These are phyloP conservation scores for Drosophila triauraria DNA, from an alignment of 1,140 invertebrate species.

Conservation along the genomic window DNA sequence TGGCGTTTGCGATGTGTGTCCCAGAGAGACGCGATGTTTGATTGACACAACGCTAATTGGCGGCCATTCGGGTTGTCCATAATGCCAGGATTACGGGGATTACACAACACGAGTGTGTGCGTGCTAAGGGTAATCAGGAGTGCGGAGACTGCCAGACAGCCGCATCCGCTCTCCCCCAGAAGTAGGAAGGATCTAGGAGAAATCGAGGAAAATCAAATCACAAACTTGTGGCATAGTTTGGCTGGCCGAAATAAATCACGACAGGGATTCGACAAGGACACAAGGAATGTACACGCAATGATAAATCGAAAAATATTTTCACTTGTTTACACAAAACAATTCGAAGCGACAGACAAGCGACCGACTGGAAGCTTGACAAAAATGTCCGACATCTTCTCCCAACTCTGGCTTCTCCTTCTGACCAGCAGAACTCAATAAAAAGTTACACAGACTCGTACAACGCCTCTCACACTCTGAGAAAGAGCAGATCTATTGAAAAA, in stretches of 20 bases:
- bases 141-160: neutral
- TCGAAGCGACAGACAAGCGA: conserved; percentile 40
- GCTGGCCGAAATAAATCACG: conserved; percentile 68
- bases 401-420: conserved; percentile 29
- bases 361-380: conserved; percentile 43
- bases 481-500: neutral
- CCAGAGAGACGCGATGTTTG: conserved; percentile 23
- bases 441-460: conserved; percentile 52
- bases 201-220: conserved; percentile 32
- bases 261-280: conserved; percentile 46
- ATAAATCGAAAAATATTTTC: conserved; percentile 80
- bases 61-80: conserved; percentile 33
- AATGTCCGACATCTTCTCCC: conserved; percentile 40
- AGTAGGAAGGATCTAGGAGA: neutral
- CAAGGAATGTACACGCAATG: conserved; percentile 64
- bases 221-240: conserved; percentile 52
- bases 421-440: conserved; percentile 52
- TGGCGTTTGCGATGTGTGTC: conserved; percentile 25
- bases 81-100: conserved; percentile 43
- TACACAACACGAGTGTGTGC: conserved; percentile 17
- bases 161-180: neutral
- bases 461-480: conserved; percentile 11
- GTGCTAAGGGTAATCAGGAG: conserved; percentile 14
- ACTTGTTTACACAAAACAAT: conserved; percentile 75
- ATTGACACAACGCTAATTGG: conserved; percentile 63